Percentiles rank a stretch among this genome's conserved stretches.
Conservation (phyloP, 2,888 invertebrate genomes). For the Tachina fera region DNA sequence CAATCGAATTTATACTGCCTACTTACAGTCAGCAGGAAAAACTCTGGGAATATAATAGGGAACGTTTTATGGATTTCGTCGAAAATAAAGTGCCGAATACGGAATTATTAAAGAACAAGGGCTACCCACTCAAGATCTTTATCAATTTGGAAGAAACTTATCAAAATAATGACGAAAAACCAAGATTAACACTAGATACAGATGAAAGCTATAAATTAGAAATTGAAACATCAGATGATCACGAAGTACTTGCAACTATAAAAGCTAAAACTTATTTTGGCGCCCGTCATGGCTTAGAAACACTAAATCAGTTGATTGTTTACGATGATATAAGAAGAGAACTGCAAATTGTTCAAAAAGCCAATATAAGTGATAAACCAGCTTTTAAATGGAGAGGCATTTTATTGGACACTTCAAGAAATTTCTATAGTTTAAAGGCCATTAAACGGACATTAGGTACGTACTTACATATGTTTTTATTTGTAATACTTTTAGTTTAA, state of each 20-base stretch:
- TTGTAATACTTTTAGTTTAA: background rate
- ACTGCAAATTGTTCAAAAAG: conserved; percentile 86
- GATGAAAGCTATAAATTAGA: conserved; percentile 84
- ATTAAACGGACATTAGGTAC: conserved; percentile 89
- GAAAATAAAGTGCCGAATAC: conserved; percentile 78
- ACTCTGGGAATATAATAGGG: conserved; percentile 81
- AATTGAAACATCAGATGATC: conserved; percentile 75
- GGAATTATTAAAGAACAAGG: conserved; percentile 79
- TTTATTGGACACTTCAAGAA: conserved; percentile 94
- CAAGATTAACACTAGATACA: conserved; percentile 83
- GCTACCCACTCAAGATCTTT: conserved; percentile 82
- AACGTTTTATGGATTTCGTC: conserved; percentile 80
- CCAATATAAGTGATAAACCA: conserved; percentile 89
- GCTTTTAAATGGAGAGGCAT: conserved; percentile 94
- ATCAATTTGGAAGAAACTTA: conserved; percentile 78
- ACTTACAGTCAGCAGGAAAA: conserved; percentile 74
- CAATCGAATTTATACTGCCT: conserved; percentile 80
- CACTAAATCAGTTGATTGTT: conserved; percentile 82
- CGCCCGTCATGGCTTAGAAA: conserved; percentile 86
- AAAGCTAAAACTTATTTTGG: conserved; percentile 85
- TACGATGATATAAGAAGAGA: conserved; percentile 82
- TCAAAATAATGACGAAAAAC: conserved; percentile 67
- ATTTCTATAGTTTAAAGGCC: conserved; percentile 89
- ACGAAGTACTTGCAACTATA: conserved; percentile 83
- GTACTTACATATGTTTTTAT: background rate